Base-by-base conservation (phyloP, 1,140 invertebrate genomes). In the Helicorthomorpha holstii region DNA sequence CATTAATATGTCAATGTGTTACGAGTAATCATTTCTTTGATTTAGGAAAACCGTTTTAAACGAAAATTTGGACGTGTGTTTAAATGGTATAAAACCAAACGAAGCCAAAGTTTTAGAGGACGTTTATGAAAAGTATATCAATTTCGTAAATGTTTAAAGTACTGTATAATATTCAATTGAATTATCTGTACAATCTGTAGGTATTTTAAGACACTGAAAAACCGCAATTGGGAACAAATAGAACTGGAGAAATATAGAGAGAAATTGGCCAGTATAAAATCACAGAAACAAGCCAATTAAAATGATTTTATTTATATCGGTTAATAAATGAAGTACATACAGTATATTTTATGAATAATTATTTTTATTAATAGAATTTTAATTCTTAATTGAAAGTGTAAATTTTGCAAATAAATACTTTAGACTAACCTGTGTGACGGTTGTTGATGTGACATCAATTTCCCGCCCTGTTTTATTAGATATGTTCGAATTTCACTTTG, bases 161-260 rank as follows among this genome's bases (percentile, higher is more conserved):
- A 0, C 7, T 43, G n/a, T 54, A 2, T 46, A 46, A 41, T 48
- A 12, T 26, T 49, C 48, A 48, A 24, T 52, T 59, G 51, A 41
- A 34, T 48, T 49, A 50, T 49, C 27, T 24, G 16, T 1, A 22
- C 1, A 48, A 26, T 42, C 22, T 49, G 1, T 51, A 67, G 66
- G 48, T 65, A 58, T 59, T 62, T 67, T 56, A 56, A 58, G 24
- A 62, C 64, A 16, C 50, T 69, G 23, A 58, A 60, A 22, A 58
- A 58, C 29, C 61, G 58, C 25, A 49, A 64, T 48, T 69, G 65
- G 64, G 67, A 67, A 56, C 62, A 65, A 12, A 50, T 59, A 22
- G 66, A 67, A 55, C 57, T 66, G 29, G 16, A 34, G 29, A 7
- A 16, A 34, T 34, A 34, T 16, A 34, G 29, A 34, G 29, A 34